Evolutionary conservation across 2,888 invertebrate genomes (phyloP), one percentile per base, ranked within the genome.

Genomic region (Chydorus sphaericus): DNA sequence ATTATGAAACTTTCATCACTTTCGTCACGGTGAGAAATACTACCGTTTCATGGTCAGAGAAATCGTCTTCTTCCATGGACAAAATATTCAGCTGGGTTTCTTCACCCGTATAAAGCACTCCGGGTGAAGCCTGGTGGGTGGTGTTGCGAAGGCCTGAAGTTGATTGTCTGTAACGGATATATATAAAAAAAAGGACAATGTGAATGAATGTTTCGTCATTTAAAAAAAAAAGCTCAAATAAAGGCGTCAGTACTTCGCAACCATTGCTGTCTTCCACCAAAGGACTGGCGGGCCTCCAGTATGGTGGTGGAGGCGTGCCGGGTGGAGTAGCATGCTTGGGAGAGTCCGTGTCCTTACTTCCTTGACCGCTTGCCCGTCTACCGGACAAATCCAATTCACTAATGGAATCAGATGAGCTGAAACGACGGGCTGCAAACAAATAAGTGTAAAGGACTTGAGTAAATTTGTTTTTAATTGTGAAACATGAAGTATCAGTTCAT

Each of bases 31-130:
- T 36, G 14, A 14, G 33, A 11, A 29, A 26, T 16, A 30, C 74
- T 69, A 81, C 81, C 68, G 82, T 80, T 71, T 89, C 88, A 64
- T 85, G 84, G 65, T 89, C 86, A 1, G 89, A 88, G 60, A 86
- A 82, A 64, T 92, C 92, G 66, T 93, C 93, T 66, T 93, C 93
- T 68, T 94, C 93, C 88, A 93, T 92, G 16, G 90, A 90, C 65
- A 93, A 89, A 58, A 93, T 92, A 48, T 63, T 73, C 70, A n/a
- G 72, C 48, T 57, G 57, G 20, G 54, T 57, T 48, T 48, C 57
- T 48, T 53, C 33, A 11, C 54, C 54, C 26, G 54, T 30, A 33
- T 56, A 70, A 89, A 89, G 1, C 88, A 88, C 23, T 88, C 88
- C 20, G 38, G 89, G 89, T 14, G 88, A 88, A 55, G 88, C 87